Base-by-base conservation (phyloP, 2,797 vertebrate genomes). In the Carapus acus region DNA sequence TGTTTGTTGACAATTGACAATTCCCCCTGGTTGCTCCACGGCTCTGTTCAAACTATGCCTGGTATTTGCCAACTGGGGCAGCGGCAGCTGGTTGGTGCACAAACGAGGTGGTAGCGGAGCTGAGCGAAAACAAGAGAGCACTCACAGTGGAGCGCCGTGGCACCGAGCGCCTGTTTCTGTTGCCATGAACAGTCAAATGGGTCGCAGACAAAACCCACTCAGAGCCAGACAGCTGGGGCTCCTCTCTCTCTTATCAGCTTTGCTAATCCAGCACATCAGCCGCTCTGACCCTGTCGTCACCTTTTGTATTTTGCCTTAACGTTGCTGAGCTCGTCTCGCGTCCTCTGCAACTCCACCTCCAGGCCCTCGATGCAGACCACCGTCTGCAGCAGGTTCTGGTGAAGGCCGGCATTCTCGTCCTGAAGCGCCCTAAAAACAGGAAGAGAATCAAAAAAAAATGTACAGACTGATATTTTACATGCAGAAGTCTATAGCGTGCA, bases 331-430 rank as follows among this genome's bases (percentile, higher is more conserved):
- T 90, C 87, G 1, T 85, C 79, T 23, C 81, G 87, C 49, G 84
- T 84, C 21, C 78, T 79, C 62, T 88, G 81, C 50, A 89, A 22
- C 74, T 89, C 88, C 4, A 36, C 66, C 69, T 89, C 87, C 60
- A 89, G 76, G 63, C 82, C 87, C 73, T 89, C 88, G 7, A 89
- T 90, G 73, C 87, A 88, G 41, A 87, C 79, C 47, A 88, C 81
- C 0, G 78, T 87, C 77, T 88, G 86, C 65, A 88, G 50, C 62
- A 90, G 39, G 58, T 87, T 88, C 72, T 88, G 85, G 21, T 88
- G 88, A 29, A 90, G 82, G 63, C 88, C 86, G 7, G 75, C 49
- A 50, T 88, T 89, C 67, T 88, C 82, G 33, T 87, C 84, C 71
- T 84, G 83, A 62, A 89, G 55, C 4, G 56, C 73, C 63, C 88